Conservation (phyloP, 2,797 vertebrate species). For the Craterocephalus amniculus region DNA sequence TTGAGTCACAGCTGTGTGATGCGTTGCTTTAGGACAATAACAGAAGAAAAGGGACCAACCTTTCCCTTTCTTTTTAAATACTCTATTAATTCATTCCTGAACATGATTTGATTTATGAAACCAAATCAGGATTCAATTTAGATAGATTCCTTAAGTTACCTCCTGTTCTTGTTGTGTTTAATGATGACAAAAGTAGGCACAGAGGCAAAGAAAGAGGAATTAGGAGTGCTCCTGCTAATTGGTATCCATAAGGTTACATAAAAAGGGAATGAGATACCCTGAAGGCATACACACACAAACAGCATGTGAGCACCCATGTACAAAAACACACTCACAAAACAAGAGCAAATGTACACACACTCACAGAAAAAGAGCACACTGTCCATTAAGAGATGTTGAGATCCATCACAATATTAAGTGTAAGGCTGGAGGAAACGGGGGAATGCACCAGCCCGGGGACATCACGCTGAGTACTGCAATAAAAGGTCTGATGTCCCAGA, state of each 20-base stretch:
- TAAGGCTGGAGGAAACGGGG: conserved; percentile 47
- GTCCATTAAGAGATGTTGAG: conserved; percentile 61
- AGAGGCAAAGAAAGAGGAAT: conserved; percentile 16
- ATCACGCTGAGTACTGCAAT: conserved; percentile 19
- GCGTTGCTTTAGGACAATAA: background rate
- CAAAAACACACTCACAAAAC: conserved; percentile 16
- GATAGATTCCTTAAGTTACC: conserved; percentile 6
- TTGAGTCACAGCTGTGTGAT: background rate
- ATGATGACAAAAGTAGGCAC: conserved; percentile 11
- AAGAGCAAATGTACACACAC: conserved; percentile 1
- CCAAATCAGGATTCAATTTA: conserved; percentile 4
- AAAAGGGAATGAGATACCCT: conserved; percentile 67
- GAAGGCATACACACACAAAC: conserved; percentile 43
- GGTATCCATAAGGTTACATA: conserved; percentile 66
- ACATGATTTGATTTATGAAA: conserved; percentile 28
- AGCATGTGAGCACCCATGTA: conserved; percentile 4
- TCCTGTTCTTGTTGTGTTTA: conserved; percentile 23
- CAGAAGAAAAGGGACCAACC: background rate
- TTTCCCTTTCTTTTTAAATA: background rate
- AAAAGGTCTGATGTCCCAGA: conserved; percentile 37
- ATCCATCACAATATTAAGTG: conserved; percentile 66
- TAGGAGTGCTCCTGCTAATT: conserved; percentile 41
- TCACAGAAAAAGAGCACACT: conserved; percentile 17
- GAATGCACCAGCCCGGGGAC: conserved; percentile 24
- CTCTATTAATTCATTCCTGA: background rate